Base-by-base conservation (phyloP, 1,140 invertebrate genomes). In the Thaumatotibia leucotreta region DNA sequence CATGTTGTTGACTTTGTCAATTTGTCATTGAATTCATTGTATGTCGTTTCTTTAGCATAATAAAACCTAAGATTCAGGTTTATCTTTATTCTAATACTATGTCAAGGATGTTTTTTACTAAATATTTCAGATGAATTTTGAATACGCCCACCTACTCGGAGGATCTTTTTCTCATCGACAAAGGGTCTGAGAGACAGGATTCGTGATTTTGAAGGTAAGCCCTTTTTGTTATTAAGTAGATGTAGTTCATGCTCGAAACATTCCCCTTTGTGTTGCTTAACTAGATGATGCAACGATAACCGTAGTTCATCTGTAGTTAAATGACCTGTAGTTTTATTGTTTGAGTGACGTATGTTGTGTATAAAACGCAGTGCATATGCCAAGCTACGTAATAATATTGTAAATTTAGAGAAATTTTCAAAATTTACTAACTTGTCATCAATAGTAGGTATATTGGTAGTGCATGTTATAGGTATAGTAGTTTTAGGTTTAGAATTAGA, bases 61-160 rank as follows among this genome's bases (percentile, higher is more conserved):
- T n/a, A n/a, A n/a, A n/a, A n/a, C n/a, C n/a, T n/a, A n/a, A n/a
- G n/a, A n/a, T n/a, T n/a, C n/a, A n/a, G n/a, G n/a, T n/a, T n/a
- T n/a, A n/a, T n/a, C n/a, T n/a, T n/a, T n/a, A n/a, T n/a, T n/a
- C n/a, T n/a, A n/a, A n/a, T n/a, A n/a, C n/a, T n/a, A n/a, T n/a
- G n/a, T n/a, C n/a, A n/a, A n/a, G n/a, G 71, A 64, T 76, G 69
- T 50, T 66, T 73, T 50, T 69, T 73, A 39, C 63, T 35, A 63
- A 64, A 67, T 4, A 61, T 11, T 61, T 63, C 61, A 62, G 2
- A 3, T 54, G 74, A 69, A 8, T 66, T 31, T 33, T 67, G 54
- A 3, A 76, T 27, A 4, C 74, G 29, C 14, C 74, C 74, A 20
- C 74, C 74, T 24, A 71, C 71, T 14, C 69, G 24, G 9, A 76